Evolutionary conservation across 2,113 vertebrate genomes (phyloP).

Genomic region (Delphinapterus leucas): DNA sequence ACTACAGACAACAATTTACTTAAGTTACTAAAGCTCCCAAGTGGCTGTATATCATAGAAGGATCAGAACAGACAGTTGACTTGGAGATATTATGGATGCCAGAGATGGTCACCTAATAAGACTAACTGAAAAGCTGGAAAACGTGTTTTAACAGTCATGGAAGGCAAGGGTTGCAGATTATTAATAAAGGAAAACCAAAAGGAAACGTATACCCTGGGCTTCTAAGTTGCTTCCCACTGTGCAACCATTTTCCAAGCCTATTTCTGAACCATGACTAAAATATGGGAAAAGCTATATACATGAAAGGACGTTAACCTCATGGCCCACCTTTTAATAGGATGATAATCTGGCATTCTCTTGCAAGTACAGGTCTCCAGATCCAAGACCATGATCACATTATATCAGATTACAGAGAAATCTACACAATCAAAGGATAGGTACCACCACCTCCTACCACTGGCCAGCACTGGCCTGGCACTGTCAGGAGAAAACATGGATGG

Average conservation of each 20-base stretch:
- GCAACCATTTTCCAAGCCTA: not conserved
- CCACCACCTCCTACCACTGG: accelerated
- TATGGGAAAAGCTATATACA: not conserved
- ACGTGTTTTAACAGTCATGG: not conserved
- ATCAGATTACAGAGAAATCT: not conserved
- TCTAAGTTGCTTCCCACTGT: too few species aligned
- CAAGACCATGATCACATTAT: not conserved
- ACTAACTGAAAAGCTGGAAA: not conserved
- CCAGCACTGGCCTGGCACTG: not conserved
- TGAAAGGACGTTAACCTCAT: not conserved
- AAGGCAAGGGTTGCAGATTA: not conserved
- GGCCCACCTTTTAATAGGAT: not conserved
- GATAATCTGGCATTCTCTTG: not conserved
- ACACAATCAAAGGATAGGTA: not conserved
- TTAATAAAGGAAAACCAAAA: not conserved
- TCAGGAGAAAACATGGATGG: not conserved
- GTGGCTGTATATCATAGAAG: not conserved
- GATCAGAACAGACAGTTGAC: not conserved
- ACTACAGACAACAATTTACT: not conserved
- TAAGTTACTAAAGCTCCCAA: not conserved
- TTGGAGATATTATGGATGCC: not conserved
- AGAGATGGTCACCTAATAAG: not conserved
- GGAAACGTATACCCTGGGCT: not conserved
- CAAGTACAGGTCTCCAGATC: not conserved
- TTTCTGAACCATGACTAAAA: conserved; percentile 21